Evolutionary conservation across 2,797 vertebrate genomes (phyloP), one percentile per base, ranked within the genome.

Genomic region (Labroides dimidiatus): DNA sequence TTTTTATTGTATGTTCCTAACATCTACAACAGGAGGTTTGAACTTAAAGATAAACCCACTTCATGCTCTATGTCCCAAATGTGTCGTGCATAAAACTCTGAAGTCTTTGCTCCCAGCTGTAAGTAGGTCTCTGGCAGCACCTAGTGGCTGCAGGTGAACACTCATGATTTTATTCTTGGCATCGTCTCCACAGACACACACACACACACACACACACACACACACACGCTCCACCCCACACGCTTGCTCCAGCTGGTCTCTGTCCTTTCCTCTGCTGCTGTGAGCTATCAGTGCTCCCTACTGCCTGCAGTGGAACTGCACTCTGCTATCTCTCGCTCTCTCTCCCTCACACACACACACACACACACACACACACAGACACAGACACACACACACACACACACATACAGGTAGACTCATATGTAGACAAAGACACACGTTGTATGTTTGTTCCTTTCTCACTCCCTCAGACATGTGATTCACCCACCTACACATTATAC

Each of bases 121-220:
- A 75, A 89, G 90, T 82, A 84, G 96, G 94, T 96, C 97, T 97
- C 94, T 96, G 91, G 91, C 96, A 95, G 95, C 97, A 97, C 96
- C 97, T 95, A 95, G 96, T 98, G 97, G 97, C 91, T 80, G 87
- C 87, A 95, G 93, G 89, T 89, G 91, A 91, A 85, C 58, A 89
- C 77, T 64, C 70, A 57, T 61, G 41, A 43, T 41, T 20, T 62
- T 45, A 51, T 47, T 64, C 58, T 65, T 44, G 36, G 45, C 57
- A 64, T 39, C 58, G 24, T 24, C 19, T 11, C 16, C 2, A 4
- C 37, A 39, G 55, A 33, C 57, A 79, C 61, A 64, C 48, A n/a
- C n/a, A n/a, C n/a, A n/a, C n/a, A n/a, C n/a, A n/a, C n/a, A n/a
- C 42, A 44, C 61, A 56, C 70, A 58, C 33, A 23, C 30, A 3